Base-by-base conservation (phyloP, 1,140 invertebrate genomes). In the Neodiprion lecontei region DNA sequence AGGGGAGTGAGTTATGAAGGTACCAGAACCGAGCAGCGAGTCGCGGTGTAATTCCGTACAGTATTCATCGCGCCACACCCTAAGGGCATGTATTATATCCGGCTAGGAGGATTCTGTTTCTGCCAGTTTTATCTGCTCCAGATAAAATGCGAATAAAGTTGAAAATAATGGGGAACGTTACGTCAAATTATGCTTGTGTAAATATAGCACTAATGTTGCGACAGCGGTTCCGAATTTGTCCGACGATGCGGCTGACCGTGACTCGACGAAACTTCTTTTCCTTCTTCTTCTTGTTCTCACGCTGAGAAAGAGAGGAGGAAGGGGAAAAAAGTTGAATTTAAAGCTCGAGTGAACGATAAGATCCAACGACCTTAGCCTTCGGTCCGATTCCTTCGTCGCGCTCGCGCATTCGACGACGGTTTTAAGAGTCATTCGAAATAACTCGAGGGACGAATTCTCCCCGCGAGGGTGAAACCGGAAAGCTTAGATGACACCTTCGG, bases 131-230 rank as follows among this genome's bases (percentile, higher is more conserved):
- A 72, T 76, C 48, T 48, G 67, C 49, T 48, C 69, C 23, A 76
- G 77, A 78, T 78, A 76, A 78, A 70, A 75, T 50, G 69, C n/a
- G 74, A 67, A 48, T 48, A 23, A 12, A 72, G 21, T n/a, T 49
- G 48, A 66, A 72, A 67, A 23, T 48, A 67, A 78, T 71, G 79
- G 79, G 74, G 74, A 75, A 77, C 78, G 82, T 83, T 80, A 79
- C 82, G 81, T 83, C 81, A 81, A 83, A 83, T 83, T 84, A 82
- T 79, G 75, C 61, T 76, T 74, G 72, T 70, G 78, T 79, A 80
- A 79, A 79, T 76, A 50, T 75, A 79, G 76, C 77, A 79, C 77
- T 72, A n/a, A 28, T 74, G 67, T 66, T 69, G n/a, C 12, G 8
- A 71, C 53, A 65, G 75, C 74, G 75, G 75, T 74, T 75, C 77